A percentile compares a stretch with the other conserved stretches of the same genome.
Conservation (phyloP, 2,888 invertebrate species). For the Andrena trimmerana region DNA sequence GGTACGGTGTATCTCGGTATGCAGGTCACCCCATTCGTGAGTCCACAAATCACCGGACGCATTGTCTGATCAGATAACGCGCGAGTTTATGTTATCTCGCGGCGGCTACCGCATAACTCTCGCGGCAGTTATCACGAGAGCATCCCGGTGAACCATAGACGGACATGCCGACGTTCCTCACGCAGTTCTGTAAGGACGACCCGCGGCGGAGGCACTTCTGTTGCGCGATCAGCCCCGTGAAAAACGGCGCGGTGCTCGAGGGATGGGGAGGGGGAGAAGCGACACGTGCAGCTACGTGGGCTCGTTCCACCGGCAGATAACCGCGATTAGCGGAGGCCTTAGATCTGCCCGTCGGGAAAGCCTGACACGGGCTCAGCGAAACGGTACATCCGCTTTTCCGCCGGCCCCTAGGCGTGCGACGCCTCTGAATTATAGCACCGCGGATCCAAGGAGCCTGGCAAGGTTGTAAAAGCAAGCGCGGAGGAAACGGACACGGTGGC, state of each 20-base stretch:
- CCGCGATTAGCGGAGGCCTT: conserved; percentile 39
- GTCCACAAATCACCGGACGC: conserved; percentile 71
- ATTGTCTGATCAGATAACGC: conserved; percentile 74
- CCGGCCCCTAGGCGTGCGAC: no score
- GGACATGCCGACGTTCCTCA: conserved; percentile 60
- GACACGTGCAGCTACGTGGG: conserved; percentile 56
- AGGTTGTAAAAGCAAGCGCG: no score
- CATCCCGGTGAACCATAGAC: conserved; percentile 50
- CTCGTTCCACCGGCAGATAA: conserved; percentile 32
- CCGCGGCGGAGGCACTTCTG: conserved; percentile 46
- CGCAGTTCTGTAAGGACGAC: conserved; percentile 37
- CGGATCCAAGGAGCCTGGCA: neutral
- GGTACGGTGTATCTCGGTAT: conserved; percentile 69
- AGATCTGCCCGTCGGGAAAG: conserved; percentile 33
- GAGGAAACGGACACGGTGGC: no score
- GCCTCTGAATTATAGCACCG: neutral
- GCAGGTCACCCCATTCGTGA: conserved; percentile 73
- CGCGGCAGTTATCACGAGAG: conserved; percentile 67
- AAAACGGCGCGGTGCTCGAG: conserved; percentile 45
- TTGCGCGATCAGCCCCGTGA: conserved; percentile 51
- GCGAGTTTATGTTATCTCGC: conserved; percentile 76
- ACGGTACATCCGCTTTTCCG: conserved; percentile 10
- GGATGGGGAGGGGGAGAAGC: neutral
- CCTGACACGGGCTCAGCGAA: neutral
- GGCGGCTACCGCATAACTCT: conserved; percentile 75